Conservation (phyloP, 2,888 invertebrate species). For the Heliconius erato region DNA sequence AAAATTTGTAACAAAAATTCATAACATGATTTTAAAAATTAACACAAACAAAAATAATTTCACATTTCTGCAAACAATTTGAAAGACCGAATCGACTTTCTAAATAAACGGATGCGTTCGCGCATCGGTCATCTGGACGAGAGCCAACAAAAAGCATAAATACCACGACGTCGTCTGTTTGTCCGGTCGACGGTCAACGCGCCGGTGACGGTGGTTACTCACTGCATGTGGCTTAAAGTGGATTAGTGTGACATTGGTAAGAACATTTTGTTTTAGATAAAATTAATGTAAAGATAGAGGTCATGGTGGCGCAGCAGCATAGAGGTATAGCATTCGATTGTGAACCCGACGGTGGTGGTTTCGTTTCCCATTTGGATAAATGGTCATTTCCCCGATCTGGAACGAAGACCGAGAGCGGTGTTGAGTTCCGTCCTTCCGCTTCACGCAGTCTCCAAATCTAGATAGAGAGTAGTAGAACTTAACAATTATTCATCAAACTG, state of each 20-base stretch:
- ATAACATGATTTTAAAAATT: not conserved
- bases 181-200: slow-evolving; percentile 56
- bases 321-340: too few species aligned
- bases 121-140: slow-evolving; percentile 53
- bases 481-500: too few species aligned
- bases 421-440: not conserved
- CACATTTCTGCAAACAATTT: slow-evolving; percentile 48
- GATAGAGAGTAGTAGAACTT: too few species aligned
- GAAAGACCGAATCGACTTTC: slow-evolving; percentile 48
- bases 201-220: slow-evolving; percentile 54
- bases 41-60: slow-evolving; percentile 35
- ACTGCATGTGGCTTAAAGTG: slow-evolving; percentile 35
- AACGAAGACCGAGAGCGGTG: not conserved
- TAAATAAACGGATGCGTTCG: slow-evolving; percentile 48
- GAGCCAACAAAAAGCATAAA: slow-evolving; percentile 53
- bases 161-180: slow-evolving; percentile 53
- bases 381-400: not conserved
- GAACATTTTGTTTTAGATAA: not conserved
- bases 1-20: not conserved
- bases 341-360: too few species aligned
- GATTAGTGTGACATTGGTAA: not conserved
- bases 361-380: not conserved
- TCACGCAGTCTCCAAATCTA: too few species aligned
- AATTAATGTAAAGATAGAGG: not conserved
- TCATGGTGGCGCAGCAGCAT: too few species aligned